phyloP scores from a whole-genome alignment of 1,140 invertebrate genomes.

The Halesus radiatus region DNA sequence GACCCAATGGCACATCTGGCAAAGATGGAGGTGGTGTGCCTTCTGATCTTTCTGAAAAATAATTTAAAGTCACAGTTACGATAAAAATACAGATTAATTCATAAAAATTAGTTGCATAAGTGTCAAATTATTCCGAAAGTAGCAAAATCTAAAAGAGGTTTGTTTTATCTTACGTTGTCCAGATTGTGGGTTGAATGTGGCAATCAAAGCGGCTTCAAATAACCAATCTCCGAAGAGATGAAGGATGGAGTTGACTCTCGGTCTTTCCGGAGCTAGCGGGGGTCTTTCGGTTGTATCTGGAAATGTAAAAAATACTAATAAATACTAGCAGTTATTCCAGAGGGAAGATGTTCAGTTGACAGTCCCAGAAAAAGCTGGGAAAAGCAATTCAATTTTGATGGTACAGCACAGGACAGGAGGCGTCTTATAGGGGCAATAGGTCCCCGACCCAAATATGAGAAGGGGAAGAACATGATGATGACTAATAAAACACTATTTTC shows the following conservation, averaged over 20 bases:
- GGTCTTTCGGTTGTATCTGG: conserved; percentile 68
- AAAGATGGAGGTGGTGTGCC: conserved; percentile 66
- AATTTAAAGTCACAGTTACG: not conserved
- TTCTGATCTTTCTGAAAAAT: conserved; percentile 68
- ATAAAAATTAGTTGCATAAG: too few relatives aligned
- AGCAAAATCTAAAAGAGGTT: not conserved
- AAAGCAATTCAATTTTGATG: too few relatives aligned
- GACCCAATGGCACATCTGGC: conserved; percentile 62
- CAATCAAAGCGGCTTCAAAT: conserved; percentile 94
- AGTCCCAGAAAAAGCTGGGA: too few relatives aligned
- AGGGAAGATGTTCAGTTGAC: too few relatives aligned
- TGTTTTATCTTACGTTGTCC: conserved; percentile 44
- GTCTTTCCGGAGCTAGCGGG: conserved; percentile 81
- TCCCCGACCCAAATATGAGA: too few relatives aligned
- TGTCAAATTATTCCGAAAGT: too few relatives aligned
- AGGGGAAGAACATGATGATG: too few relatives aligned
- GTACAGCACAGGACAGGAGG: too few relatives aligned
- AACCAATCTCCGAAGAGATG: conserved; percentile 97
- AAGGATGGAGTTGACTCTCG: conserved; percentile 91
- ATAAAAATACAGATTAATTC: not conserved
- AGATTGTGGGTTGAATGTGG: conserved; percentile 63
- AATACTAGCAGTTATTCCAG: too few relatives aligned
- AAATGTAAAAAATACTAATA: not conserved
- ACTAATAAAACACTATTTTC: too few relatives aligned
- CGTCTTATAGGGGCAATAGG: too few relatives aligned